A percentile compares a stretch with the other conserved stretches of the same genome.
Evolutionary conservation across 2,797 vertebrate genomes (phyloP).

Genomic region (Trichosurus vulpecula): DNA sequence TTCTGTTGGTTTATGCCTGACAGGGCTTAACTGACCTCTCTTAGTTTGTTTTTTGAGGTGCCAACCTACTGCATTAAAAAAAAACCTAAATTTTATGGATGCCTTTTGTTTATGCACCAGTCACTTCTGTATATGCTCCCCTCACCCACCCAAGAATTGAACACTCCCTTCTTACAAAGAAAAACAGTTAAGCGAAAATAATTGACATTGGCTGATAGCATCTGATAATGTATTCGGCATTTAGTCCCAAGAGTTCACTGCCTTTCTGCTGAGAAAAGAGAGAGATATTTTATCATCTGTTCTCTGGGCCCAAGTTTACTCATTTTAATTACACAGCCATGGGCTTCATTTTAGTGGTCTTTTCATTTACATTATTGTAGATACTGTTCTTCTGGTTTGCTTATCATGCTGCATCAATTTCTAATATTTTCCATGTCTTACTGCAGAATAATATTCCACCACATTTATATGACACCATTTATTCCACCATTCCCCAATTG

Average conservation of each 20-base stretch:
- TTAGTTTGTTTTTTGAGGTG: neutral
- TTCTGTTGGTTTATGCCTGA: neutral
- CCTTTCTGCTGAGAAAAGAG: neutral
- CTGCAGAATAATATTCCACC: neutral
- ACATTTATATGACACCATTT: neutral
- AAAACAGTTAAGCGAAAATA: neutral
- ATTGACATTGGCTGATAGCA: neutral
- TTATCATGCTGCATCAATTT: neutral
- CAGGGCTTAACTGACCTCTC: neutral
- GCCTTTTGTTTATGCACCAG: neutral
- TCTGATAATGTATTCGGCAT: neutral
- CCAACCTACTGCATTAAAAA: neutral
- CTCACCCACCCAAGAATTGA: neutral
- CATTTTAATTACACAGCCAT: neutral
- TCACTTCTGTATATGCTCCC: neutral
- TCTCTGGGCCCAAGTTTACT: neutral
- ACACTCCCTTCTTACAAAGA: neutral
- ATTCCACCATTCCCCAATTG: neutral
- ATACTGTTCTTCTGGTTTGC: neutral
- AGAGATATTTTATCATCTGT: neutral
- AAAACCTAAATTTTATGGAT: neutral
- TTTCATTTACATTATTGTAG: neutral
- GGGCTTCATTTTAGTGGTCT: neutral
- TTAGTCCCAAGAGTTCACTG: neutral
- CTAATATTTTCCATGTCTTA: neutral